Evolutionary conservation across 2,797 vertebrate species (phyloP), one percentile per base, ranked within the genome.

Genomic region (Urophycis tenuis): DNA sequence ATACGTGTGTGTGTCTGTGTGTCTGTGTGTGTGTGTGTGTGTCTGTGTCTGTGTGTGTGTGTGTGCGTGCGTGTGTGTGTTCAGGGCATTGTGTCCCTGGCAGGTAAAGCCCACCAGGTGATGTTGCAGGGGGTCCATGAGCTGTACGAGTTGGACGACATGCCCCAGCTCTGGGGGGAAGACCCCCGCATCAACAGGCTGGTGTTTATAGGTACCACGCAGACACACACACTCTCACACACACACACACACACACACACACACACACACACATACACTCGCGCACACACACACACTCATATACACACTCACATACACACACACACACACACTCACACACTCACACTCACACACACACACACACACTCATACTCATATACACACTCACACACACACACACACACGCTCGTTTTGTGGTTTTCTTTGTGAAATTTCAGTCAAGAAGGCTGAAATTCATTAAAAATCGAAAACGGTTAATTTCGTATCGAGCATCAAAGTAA

Each of bases 121-220:
- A 96, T 99, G 90, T 89, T 99, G 83, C 97, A 99, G 90, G 96
- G 95, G 81, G 95, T 99, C 78, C 95, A 98, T 70, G 96, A 99
- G 82, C 93, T 99, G 14, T 99, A 98, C 72, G 97, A 98, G 83
- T 89, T 98, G 79, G 95, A 98, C 86, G 96, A 98, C 85, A 97
- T 94, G 32, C 89, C 92, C 0, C 92, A 97, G 85, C 88, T 80
- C 15, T 99, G 97, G 97, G 92, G 91, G 74, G 89, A 91, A 2
- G 89, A 91, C 49, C 90, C 92, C 17, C 91, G 94, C 85, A 90
- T 91, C 82, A 98, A 95, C 86, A 91, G 95, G 53, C 88, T 99
- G 74, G 94, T 99, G 74, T 92, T 99, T 85, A 99, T 99, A 89
- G 96, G 97, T 98, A 92, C 49, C 64, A 79, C 79, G 33, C 45